Evolutionary conservation across 1,140 invertebrate genomes (phyloP), one percentile per base, ranked within the genome.

Genomic region (Lordiphosa mommai): DNA sequence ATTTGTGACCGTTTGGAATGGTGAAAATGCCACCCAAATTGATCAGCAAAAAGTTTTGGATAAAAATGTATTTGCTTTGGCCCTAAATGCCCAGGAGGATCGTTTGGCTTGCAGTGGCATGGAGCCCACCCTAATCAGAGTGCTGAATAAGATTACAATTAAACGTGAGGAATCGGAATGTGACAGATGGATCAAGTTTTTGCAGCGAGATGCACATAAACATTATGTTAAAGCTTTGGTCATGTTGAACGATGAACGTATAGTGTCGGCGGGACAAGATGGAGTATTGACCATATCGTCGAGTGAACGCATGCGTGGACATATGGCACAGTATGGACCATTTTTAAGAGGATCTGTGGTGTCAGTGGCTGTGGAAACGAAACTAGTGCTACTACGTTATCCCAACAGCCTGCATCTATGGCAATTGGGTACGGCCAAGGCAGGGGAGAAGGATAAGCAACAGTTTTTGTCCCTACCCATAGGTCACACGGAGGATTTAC

Each of bases 1-100:
- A 0, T 92, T 93, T 79, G 91, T 96, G 0, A 94, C 93, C 27
- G 94, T 98, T 76, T 98, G 96, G 96, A 95, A 97, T 91, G 93
- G 94, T 9, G 91, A 92, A 38, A 88, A 93, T 29, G 96, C 95
- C 9, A 93, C 94, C 14, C 90, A 96, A 59, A 92, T 96, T 34
- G 93, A 96, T 84, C 92, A 91, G 44, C 92, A 93, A 59, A 92
- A 93, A 56, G 94, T 93, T 36, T 94, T 97, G 74, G 93, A 93
- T 64, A 93, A 94, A 0, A 95, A 97, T 90, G 93, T 98, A 33
- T 89, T 96, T 8, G 88, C 92, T 1, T 59, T 98, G 29, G 92
- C 91, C 10, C 89, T 97, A 2, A 93, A 93, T n/a, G 91, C 94
- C 38, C 92, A 94, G 66, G 91, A 93, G 82, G 92, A 92, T 27